Percentiles rank a stretch among this genome's conserved stretches.
Evolutionary conservation across 1,140 invertebrate species (phyloP).

Genomic region (Stenopsyche tienmushanensis): DNA sequence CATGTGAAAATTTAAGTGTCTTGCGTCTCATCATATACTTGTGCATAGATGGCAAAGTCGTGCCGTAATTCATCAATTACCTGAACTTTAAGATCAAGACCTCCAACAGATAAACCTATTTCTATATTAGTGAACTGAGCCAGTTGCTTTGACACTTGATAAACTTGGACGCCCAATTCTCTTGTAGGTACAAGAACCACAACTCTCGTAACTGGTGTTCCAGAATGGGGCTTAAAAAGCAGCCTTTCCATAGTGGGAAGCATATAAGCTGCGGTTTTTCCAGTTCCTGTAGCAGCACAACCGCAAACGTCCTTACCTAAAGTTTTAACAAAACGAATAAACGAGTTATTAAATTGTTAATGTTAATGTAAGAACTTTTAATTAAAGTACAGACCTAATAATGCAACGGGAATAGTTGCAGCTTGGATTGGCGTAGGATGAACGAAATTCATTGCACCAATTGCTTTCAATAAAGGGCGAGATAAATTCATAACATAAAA

Average conservation of each 20-base stretch:
- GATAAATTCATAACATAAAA: conserved; percentile 95
- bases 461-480: conserved; percentile 84
- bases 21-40: no score
- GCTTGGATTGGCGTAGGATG: conserved; percentile 97
- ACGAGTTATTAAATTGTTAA: no score
- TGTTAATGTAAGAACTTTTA: no score
- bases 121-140: conserved; percentile 84
- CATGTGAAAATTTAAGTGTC: no score
- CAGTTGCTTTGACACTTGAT: conserved; percentile 89
- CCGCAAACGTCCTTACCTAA: conserved; percentile 86
- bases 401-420: conserved; percentile 89
- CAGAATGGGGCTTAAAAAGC: conserved; percentile 66
- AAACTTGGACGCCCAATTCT: conserved; percentile 94
- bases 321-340: background rate
- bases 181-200: conserved; percentile 94
- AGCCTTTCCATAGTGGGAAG: conserved; percentile 93
- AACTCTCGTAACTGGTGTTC: conserved; percentile 75
- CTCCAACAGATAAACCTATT: conserved; percentile 84
- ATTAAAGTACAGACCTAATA: conserved; percentile 67
- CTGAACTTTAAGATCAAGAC: conserved; percentile 91
- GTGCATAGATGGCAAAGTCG: conserved; percentile 1
- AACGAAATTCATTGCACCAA: conserved; percentile 82
- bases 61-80: conserved; percentile 45
- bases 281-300: conserved; percentile 96
- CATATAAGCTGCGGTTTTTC: conserved; percentile 99